phyloP scores from a whole-genome alignment of 2,113 vertebrate genomes.

The Chiloscyllium plagiosum region DNA sequence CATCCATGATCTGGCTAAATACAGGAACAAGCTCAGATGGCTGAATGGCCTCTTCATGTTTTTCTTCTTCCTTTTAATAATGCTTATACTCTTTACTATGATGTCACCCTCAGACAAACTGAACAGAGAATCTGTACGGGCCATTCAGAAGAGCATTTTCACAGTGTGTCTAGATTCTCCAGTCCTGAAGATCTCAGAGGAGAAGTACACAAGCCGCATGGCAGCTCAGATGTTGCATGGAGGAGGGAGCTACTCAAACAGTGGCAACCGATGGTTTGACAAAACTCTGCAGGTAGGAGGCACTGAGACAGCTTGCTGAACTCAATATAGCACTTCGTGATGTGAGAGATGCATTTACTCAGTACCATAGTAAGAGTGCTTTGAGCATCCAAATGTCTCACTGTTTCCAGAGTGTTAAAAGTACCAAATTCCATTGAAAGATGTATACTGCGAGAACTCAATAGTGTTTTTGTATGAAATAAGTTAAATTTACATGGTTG shows the following conservation, averaged over 20 bases:
- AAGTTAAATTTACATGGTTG: not conserved
- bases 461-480: not conserved
- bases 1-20: not conserved
- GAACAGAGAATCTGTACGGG: slow-evolving; percentile 67
- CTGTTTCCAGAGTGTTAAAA: not conserved
- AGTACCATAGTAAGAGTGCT: no score
- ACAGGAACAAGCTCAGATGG: not conserved
- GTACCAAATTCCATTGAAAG: not conserved
- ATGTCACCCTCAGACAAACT: slow-evolving; percentile 59
- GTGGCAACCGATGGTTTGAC: slow-evolving; percentile 79
- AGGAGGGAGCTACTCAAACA: slow-evolving; percentile 73
- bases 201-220: slow-evolving; percentile 61
- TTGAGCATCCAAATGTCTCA: not conserved
- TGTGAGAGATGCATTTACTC: not conserved
- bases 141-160: slow-evolving; percentile 71
- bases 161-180: slow-evolving; percentile 70
- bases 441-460: not conserved
- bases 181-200: slow-evolving; percentile 70
- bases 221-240: slow-evolving; percentile 73
- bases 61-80: no score
- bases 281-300: slow-evolving; percentile 69
- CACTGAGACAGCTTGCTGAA: not conserved
- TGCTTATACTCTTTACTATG: no score
- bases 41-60: not conserved
- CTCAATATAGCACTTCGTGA: not conserved